Evolutionary conservation across 2,797 vertebrate species (phyloP), one percentile per base, ranked within the genome.

Genomic region (Rhynchotus rufescens): DNA sequence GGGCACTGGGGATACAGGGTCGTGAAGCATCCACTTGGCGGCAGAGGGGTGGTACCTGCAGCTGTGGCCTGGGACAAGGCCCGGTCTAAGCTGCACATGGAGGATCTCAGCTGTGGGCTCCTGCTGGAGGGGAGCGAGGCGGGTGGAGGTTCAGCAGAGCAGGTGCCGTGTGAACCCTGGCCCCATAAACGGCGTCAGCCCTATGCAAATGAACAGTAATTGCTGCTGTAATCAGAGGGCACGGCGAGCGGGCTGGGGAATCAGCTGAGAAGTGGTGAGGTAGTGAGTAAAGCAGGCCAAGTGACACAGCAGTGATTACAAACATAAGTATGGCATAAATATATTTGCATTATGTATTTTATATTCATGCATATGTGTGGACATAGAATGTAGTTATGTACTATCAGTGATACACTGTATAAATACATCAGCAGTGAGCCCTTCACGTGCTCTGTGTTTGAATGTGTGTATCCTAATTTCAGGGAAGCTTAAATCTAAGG

Each of bases 121-220:
- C 57, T 13, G 61, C 0, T 0, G 30, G 0, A 28, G 66, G 68
- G 25, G 44, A 77, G 42, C 13, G 22, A 0, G 0, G 8, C 8
- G 8, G 10, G 30, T 6, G 73, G 20, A 3, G 69, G 79, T 57
- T 80, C 6, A 57, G 42, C 60, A 56, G 90, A 78, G 26, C 5
- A 3, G 5, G 6, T 25, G n/a, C 16, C 8, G 2, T 10, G 44
- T 8, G 20, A 52, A 10, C 52, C 12, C 17, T 30, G 26, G 42
- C 42, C 67, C 11, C 65, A 61, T 57, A 61, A 16, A 57, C 77
- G 85, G 68, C 44, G 49, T 15, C 68, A 77, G 65, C 61, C 51
- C 3, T 3, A 38, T 61, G 54, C 84, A 80, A 72, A 65, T 45
- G 72, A 88, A 36, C 54, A 65, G 78, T 76, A 88, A 68, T 12